phyloP scores from a whole-genome alignment of 2,888 invertebrate genomes.

The Chromoteleia sp. region DNA sequence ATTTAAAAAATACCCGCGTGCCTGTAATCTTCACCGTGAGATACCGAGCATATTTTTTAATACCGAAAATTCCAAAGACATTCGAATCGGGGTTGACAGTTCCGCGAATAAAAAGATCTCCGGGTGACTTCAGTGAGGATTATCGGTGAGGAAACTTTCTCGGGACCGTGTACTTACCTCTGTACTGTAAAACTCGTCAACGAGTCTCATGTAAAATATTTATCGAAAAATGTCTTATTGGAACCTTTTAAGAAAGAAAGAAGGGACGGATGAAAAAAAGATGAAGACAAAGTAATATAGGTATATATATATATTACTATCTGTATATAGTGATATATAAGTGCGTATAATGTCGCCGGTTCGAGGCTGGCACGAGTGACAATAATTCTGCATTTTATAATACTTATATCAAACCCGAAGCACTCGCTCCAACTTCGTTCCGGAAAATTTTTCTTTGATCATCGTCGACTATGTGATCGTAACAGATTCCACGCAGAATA shows the following conservation, averaged over 20 bases:
- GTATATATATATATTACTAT: conserved; percentile 23
- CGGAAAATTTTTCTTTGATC: conserved; percentile 66
- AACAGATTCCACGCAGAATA: conserved; percentile 51
- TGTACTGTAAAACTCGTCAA: conserved; percentile 58
- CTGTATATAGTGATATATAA: conserved; percentile 53
- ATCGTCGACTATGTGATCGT: conserved; percentile 60
- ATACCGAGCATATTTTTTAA: conserved; percentile 66
- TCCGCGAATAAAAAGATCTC: conserved; percentile 33
- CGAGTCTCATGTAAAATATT: conserved; percentile 65
- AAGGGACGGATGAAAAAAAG: conserved; percentile 12
- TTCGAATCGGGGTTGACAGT: conserved; percentile 21
- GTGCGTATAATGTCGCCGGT: conserved; percentile 46
- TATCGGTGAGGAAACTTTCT: conserved; percentile 71
- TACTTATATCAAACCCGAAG: conserved; percentile 54
- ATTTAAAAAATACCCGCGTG: conserved; percentile 46
- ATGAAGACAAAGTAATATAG: conserved; percentile 10
- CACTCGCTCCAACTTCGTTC: conserved; percentile 67
- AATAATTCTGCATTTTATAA: conserved; percentile 67
- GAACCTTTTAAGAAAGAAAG: conserved; percentile 22
- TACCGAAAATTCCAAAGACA: conserved; percentile 52
- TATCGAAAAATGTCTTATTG: conserved; percentile 48
- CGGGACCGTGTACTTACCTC: conserved; percentile 61
- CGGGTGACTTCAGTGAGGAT: conserved; percentile 64
- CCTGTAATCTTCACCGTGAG: conserved; percentile 65
- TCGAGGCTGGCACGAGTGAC: conserved; percentile 68